A percentile compares a stretch with the other conserved stretches of the same genome.
These are phyloP conservation scores for Acronicta alni DNA, from an alignment of 2,888 invertebrate species.

Conservation along the genomic window DNA sequence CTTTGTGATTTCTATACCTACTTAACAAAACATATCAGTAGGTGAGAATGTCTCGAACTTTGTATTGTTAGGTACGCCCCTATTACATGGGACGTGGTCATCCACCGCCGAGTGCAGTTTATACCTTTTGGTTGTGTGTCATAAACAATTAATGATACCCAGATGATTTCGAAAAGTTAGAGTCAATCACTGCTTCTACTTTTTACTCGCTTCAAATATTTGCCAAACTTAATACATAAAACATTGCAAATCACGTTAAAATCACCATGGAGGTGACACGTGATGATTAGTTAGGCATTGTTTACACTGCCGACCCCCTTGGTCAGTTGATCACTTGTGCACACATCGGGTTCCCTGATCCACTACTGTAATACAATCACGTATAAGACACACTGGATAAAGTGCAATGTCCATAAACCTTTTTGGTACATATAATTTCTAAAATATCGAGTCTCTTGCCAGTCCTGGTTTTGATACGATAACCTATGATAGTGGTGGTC, in stretches of 20 bases:
- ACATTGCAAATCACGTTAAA: slow-evolving; percentile 37
- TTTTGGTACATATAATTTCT: background rate
- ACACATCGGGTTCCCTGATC: slow-evolving; percentile 71
- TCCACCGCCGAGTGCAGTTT: too few species aligned
- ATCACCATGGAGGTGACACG: slow-evolving; percentile 55
- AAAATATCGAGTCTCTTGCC: background rate
- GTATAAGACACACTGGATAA: slow-evolving; percentile 32
- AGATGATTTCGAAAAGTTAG: too few species aligned
- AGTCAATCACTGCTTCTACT: too few species aligned
- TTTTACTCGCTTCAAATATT: background rate
- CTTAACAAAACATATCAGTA: too few species aligned
- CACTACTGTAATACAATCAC: slow-evolving; percentile 75
- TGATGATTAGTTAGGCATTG: slow-evolving; percentile 82
- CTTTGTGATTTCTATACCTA: too few species aligned
- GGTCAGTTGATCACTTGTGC: slow-evolving; percentile 81
- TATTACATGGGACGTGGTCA: too few species aligned
- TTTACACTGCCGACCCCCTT: slow-evolving; percentile 68
- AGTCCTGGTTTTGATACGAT: too few species aligned
- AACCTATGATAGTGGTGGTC: too few species aligned
- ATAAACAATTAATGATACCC: too few species aligned
- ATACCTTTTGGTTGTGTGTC: too few species aligned
- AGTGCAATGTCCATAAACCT: slow-evolving; percentile 38
- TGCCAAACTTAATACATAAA: slow-evolving; percentile 18
- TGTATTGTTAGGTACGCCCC: too few species aligned
- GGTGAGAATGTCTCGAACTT: too few species aligned